Conservation (phyloP, 2,888 invertebrate species). For the Apamea crenata region DNA sequence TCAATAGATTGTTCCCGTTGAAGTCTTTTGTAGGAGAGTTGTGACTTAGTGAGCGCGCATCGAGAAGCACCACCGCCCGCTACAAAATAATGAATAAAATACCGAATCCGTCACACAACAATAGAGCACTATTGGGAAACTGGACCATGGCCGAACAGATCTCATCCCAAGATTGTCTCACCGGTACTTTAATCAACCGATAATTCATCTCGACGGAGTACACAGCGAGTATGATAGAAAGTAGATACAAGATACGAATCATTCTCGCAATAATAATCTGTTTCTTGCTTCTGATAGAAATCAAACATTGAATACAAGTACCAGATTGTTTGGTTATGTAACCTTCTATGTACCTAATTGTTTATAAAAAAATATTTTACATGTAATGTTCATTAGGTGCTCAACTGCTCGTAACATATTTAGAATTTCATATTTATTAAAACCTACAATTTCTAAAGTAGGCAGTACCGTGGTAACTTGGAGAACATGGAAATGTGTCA, state of each 20-base stretch:
- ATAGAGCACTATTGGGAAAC: constrained; percentile 76
- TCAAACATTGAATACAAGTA: constrained; percentile 60
- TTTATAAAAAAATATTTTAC: constrained; percentile 20
- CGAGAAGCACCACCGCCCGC: constrained; percentile 49
- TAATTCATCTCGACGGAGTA: constrained; percentile 63
- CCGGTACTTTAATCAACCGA: constrained; percentile 72
- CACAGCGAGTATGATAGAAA: constrained; percentile 69
- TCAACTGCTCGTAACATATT: constrained; percentile 5
- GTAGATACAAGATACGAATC: constrained; percentile 72
- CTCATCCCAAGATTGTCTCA: constrained; percentile 72
- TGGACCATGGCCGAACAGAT: constrained; percentile 69
- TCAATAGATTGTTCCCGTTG: constrained; percentile 72
- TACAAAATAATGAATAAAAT: constrained; percentile 75
- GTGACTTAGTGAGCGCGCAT: constrained; percentile 49
- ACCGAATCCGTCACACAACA: constrained; percentile 80
- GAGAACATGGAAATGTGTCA: constrained; percentile 7
- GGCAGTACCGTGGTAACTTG: neutral
- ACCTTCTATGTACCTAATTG: constrained; percentile 13
- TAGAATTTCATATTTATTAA: neutral
- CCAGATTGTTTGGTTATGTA: neutral
- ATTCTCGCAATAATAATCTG: constrained; percentile 73
- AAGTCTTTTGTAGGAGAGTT: constrained; percentile 77
- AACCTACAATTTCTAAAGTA: constrained; percentile 2
- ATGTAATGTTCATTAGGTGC: constrained; percentile 9
- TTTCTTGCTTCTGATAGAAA: constrained; percentile 70